Base-by-base conservation (phyloP, 2,113 vertebrate species). In the Phocoena sinus region DNA sequence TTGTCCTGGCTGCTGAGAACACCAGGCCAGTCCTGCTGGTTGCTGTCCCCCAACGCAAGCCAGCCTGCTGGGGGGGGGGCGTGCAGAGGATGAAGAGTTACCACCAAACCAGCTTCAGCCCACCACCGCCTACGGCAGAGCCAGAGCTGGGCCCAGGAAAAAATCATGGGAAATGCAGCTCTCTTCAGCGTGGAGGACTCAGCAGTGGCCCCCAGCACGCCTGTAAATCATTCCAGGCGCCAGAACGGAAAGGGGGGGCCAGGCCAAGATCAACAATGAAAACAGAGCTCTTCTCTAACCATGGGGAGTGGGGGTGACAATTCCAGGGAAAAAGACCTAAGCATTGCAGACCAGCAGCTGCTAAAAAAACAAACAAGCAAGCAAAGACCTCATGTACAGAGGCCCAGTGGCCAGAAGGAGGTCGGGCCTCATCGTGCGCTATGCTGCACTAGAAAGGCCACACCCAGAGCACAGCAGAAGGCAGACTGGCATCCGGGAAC, bases 381-480 rank as follows among this genome's bases (percentile, higher is more conserved):
- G 73, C 79, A 58, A 79, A 90, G 92, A 58, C 91, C 56, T 95
- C 60, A 26, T 2, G 2, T 38, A 60, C 63, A 68, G 85, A 74
- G 89, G 71, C 71, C 50, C 41, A 38, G 89, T 3, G 23, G 60
- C 77, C 87, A 84, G 44, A 62, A 93, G 71, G 88, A 95, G n/a
- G 71, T 79, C 53, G 47, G 53, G 93, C 86, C 79, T 89, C 62
- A 25, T 92, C 82, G 67, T 2, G 41, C n/a, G 95, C 87, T 81
- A 41, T 94, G 92, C 89, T 95, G 89, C 82, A 91, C 96, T 82
- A 90, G 79, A 74, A 91, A 97, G 89, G 85, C 96, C 97, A 97
- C 95, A 96, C 93, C 96, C 95, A 94, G 94, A 95, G 84, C 91
- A 94, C 65, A 90, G 93, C 88, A 97, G 88, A 94, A 97, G 93